Evolutionary conservation across 2,888 invertebrate species (phyloP), one percentile per base, ranked within the genome.

Genomic region (Mesopsocus fuscifrons): DNA sequence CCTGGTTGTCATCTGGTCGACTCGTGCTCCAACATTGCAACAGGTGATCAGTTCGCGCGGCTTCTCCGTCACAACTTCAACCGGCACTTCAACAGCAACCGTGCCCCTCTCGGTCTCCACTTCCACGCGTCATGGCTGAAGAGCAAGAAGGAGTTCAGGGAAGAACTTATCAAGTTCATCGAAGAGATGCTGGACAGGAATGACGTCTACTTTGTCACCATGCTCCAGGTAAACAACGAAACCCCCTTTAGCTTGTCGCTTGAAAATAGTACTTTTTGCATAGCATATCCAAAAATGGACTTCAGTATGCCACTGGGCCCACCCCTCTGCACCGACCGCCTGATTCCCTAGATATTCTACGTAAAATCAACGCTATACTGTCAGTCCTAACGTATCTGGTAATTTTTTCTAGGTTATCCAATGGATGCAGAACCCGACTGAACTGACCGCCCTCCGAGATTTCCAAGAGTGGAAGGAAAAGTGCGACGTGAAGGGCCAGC

Each of bases 101-200:
- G 89, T 52, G 92, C 94, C 33, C 94, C 94, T 35, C 71, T 92
- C 26, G 84, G 85, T 56, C 74, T 87, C 42, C 80, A 91, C 60
- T 89, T 94, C 80, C 89, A 91, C 57, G 91, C 92, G 45, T 87
- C 88, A 34, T 91, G 89, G 89, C 67, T 91, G 51, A 89, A 89
- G 67, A 85, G 85, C 54, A 91, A 91, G 61, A 85, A 82, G 57
- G 89, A 89, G 63, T 89, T 82, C 66, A 81, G 76, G 61, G 88
- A 89, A 48, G 88, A 88, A 60, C 68, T 91, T 44, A 77, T 83
- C 59, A 87, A 85, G 61, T 91, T 91, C 64, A 88, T 91, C 53
- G 87, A 89, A 65, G 91, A 91, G 62, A 85, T 88, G 82, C 64
- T 84, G 52, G 77, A 72, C 52, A 75, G 79, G 56, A 85, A 82